Conservation (phyloP, 1,140 invertebrate species). For the Meloidogyne hapla region DNA sequence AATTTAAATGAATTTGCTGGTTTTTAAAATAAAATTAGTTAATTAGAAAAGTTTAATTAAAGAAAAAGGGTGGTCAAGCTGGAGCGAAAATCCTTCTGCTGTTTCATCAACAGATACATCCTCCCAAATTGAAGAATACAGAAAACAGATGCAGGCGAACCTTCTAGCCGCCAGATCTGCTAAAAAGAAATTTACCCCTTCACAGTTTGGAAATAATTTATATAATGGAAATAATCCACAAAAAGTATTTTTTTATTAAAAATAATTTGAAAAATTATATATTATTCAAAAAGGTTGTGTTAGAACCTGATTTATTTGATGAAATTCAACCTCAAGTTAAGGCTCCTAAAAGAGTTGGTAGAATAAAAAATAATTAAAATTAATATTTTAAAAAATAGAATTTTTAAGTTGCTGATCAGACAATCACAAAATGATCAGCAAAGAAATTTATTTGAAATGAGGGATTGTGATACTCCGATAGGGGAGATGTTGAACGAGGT, state of each 20-base stretch:
- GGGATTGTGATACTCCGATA: neutral
- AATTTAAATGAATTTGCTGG: neutral
- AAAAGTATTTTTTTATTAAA: neutral
- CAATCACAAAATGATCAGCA: neutral
- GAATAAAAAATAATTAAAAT: neutral
- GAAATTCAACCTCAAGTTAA: conserved; percentile 19
- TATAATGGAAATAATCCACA: neutral
- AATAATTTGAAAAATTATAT: neutral
- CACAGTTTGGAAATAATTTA: neutral
- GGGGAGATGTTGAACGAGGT: neutral
- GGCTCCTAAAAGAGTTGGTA: conserved; percentile 17
- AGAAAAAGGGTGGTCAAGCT: conserved; percentile 7
- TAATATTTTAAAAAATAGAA: neutral
- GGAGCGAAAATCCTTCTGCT: conserved; percentile 14
- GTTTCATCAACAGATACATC: neutral
- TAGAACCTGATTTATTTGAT: conserved; percentile 16
- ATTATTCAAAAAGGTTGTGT: neutral
- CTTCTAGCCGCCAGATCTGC: neutral
- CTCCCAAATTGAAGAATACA: conserved; percentile 19
- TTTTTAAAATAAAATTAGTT: neutral
- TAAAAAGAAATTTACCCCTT: neutral
- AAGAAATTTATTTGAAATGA: conserved; percentile 4
- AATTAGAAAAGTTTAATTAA: neutral
- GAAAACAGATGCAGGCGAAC: conserved; percentile 17
- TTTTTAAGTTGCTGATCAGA: neutral